Percentiles rank a stretch among this genome's conserved stretches.
Conservation (phyloP, 2,797 vertebrate genomes). For the Pyrrhura leucotis region DNA sequence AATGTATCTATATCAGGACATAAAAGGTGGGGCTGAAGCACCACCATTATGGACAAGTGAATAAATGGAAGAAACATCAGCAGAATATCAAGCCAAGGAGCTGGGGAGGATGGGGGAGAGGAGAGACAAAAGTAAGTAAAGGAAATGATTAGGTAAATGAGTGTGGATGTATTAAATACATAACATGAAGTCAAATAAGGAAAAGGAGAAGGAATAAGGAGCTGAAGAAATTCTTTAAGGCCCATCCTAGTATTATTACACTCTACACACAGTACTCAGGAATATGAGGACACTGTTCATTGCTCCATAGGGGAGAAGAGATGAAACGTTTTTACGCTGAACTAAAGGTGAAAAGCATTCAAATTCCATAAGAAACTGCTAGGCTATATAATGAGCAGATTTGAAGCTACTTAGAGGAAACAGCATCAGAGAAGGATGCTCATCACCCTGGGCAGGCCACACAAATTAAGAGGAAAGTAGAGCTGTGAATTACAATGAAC, state of each 20-base stretch:
- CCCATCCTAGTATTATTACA: background rate
- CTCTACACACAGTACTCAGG: background rate
- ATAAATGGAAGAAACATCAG: background rate
- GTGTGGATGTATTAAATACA: background rate
- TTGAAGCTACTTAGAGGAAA: conserved; percentile 71
- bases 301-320: conserved; percentile 55
- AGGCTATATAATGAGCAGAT: conserved; percentile 61
- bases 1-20: background rate
- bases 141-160: background rate
- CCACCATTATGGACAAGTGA: background rate
- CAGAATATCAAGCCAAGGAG: background rate
- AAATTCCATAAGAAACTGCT: conserved; percentile 42
- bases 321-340: conserved; percentile 72
- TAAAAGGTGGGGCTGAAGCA: background rate
- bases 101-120: background rate
- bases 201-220: background rate
- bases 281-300: conserved; percentile 29
- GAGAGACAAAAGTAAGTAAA: background rate
- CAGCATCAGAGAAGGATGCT: conserved; percentile 77
- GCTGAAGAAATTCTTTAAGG: background rate
- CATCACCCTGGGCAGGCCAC: conserved; percentile 82
- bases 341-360: conserved; percentile 63
- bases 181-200: background rate
- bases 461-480: conserved; percentile 84
- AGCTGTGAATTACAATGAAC: conserved; percentile 93